These are phyloP conservation scores for Trissonchulus latispiculum DNA, from an alignment of 2,888 invertebrate species.

Conservation along the genomic window DNA sequence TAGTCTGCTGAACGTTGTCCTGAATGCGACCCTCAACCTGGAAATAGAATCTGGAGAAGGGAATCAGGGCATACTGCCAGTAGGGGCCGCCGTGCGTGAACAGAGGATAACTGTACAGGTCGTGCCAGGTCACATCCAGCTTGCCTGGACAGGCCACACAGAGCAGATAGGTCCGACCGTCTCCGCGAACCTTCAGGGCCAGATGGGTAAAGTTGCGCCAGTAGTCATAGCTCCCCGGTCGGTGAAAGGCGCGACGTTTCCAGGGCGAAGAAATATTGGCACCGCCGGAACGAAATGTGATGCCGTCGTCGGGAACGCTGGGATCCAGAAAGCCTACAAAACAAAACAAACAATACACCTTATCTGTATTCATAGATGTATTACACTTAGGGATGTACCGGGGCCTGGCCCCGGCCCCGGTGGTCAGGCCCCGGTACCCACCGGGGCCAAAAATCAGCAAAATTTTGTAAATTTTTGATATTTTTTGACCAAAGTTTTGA, in stretches of 20 bases:
- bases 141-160: slow-evolving; percentile 65
- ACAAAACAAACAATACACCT: too few species aligned
- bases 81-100: slow-evolving; percentile 95
- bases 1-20: slow-evolving; percentile 49
- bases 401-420: too few species aligned
- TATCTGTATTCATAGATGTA: too few species aligned
- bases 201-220: slow-evolving; percentile 23
- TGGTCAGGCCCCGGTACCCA: too few species aligned
- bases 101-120: slow-evolving; percentile 70
- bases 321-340: slow-evolving; percentile 19
- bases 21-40: slow-evolving; percentile 39
- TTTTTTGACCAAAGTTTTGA: too few species aligned
- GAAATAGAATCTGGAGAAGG: slow-evolving; percentile 37
- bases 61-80: slow-evolving; percentile 72
- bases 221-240: neutral
- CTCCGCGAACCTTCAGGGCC: slow-evolving; percentile 58
- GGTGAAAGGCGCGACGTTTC: slow-evolving; percentile 9
- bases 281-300: neutral
- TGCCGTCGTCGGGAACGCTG: slow-evolving; percentile 17
- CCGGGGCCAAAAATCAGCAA: too few species aligned
- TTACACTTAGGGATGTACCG: too few species aligned
- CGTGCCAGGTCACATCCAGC: slow-evolving; percentile 78
- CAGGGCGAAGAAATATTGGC: neutral
- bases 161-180: slow-evolving; percentile 78
- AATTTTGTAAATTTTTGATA: too few species aligned